phyloP scores from a whole-genome alignment of 2,797 vertebrate species.

The Sebastes oblongus region DNA sequence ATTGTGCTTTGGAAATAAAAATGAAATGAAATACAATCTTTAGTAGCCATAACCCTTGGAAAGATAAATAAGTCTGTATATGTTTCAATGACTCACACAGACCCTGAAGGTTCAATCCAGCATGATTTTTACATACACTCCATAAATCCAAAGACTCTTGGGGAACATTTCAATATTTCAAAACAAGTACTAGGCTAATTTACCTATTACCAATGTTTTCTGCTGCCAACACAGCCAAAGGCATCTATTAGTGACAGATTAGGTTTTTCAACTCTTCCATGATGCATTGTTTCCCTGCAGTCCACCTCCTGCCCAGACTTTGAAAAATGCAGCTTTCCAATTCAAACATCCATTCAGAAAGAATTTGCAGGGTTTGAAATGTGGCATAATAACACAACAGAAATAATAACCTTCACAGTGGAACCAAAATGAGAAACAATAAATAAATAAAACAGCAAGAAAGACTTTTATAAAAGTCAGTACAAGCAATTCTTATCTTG shows the following conservation, averaged over 20 bases:
- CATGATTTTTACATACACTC: not conserved
- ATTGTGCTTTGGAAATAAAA: not conserved
- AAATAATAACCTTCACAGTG: not conserved
- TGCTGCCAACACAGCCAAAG: not conserved
- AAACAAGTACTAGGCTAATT: not conserved
- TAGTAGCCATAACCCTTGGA: not conserved
- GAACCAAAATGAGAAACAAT: not conserved
- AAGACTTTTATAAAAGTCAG: not conserved
- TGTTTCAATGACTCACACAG: not conserved
- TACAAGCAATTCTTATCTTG: not conserved
- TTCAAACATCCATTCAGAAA: conserved; percentile 1
- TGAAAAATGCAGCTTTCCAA: conserved; percentile 7
- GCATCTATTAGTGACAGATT: not conserved
- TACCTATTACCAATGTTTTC: not conserved
- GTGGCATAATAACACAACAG: not conserved
- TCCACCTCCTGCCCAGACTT: not conserved
- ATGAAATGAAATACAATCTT: not conserved
- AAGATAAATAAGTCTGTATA: not conserved
- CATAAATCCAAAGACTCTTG: not conserved
- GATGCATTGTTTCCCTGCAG: not conserved
- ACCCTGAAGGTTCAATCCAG: not conserved
- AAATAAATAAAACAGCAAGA: not conserved
- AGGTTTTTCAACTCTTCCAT: not conserved
- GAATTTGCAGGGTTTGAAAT: not conserved
- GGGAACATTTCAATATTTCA: not conserved